Evolutionary conservation across 2,113 vertebrate species (phyloP).

Genomic region (Etheostoma cragini): DNA sequence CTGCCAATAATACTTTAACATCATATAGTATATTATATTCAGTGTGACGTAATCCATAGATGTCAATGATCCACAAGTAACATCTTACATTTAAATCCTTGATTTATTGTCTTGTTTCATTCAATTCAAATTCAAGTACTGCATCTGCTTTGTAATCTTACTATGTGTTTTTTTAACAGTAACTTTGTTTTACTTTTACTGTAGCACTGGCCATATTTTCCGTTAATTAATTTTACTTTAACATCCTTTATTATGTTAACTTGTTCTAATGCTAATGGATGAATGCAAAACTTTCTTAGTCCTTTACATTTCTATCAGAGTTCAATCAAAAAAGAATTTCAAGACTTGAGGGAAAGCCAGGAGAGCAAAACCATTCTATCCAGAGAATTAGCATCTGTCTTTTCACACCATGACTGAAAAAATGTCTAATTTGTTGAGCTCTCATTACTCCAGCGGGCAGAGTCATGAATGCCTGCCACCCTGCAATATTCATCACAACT

Average conservation of each 20-base stretch:
- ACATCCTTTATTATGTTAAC: neutral
- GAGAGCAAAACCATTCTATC: neutral
- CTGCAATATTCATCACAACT: slow-evolving; percentile 78
- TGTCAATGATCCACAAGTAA: neutral
- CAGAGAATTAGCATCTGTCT: neutral
- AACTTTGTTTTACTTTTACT: neutral
- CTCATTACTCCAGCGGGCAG: slow-evolving; percentile 8
- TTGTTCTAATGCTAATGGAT: neutral
- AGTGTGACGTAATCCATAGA: neutral
- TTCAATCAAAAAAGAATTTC: neutral
- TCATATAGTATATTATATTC: neutral
- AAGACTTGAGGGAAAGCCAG: neutral
- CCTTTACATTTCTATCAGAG: neutral
- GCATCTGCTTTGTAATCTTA: neutral
- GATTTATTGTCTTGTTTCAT: neutral
- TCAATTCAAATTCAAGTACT: neutral
- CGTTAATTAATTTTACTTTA: neutral
- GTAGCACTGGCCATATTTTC: neutral
- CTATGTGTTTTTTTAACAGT: neutral
- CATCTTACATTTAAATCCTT: neutral
- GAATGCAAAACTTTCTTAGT: neutral
- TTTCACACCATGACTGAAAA: slow-evolving; percentile 17
- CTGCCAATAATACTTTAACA: neutral
- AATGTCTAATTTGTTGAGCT: slow-evolving; percentile 21
- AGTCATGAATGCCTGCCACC: slow-evolving; percentile 37